A percentile compares a stretch with the other conserved stretches of the same genome.
phyloP scores from a whole-genome alignment of 2,113 vertebrate genomes.

The Dissostichus mawsoni region DNA sequence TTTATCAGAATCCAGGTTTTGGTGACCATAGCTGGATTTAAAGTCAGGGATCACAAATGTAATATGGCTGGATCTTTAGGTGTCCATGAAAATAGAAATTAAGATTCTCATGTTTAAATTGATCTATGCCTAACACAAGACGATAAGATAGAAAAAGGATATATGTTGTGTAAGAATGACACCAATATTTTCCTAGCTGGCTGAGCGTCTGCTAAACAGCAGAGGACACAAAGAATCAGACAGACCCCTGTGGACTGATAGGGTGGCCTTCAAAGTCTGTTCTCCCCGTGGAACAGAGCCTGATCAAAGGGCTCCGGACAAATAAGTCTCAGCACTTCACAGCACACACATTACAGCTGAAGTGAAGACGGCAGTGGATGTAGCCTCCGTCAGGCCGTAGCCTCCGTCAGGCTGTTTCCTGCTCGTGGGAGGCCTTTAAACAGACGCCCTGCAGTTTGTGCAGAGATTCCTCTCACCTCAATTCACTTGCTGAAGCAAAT shows the following conservation, averaged over 20 bases:
- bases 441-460: constrained; percentile 1
- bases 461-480: constrained; percentile 7
- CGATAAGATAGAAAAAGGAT: background rate
- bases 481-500: background rate
- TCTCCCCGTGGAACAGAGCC: background rate
- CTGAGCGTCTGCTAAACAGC: background rate
- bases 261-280: background rate
- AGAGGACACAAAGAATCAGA: background rate
- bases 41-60: too few relatives aligned
- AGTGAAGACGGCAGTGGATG: background rate
- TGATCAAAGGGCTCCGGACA: background rate
- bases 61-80: too few relatives aligned
- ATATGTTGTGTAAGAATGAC: background rate
- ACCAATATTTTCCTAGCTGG: background rate
- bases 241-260: background rate
- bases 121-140: too few relatives aligned
- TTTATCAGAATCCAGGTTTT: too few relatives aligned
- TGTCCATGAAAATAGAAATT: too few relatives aligned
- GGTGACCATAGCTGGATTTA: too few relatives aligned
- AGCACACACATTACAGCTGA: background rate
- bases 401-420: background rate
- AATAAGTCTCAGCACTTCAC: background rate
- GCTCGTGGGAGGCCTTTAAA: constrained; percentile 5
- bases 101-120: too few relatives aligned
- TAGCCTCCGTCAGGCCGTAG: background rate